Evolutionary conservation across 92 coral and sea anemone species (phyloP).

Genomic region (Diadumene lineata): DNA sequence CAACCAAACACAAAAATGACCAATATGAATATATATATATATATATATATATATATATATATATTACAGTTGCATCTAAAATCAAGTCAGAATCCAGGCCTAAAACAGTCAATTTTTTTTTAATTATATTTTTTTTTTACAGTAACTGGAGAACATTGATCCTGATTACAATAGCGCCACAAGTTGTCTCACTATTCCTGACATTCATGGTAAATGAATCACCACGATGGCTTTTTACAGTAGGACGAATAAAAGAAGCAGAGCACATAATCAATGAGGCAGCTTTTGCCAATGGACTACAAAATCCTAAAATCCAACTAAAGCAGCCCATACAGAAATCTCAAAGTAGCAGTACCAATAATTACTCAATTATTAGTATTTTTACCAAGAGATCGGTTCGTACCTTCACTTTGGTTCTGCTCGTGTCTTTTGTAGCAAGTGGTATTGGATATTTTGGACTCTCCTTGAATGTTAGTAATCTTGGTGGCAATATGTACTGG

Average conservation of each 20-base stretch:
- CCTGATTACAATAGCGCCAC: constrained; percentile 29
- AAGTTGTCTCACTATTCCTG: constrained; percentile 22
- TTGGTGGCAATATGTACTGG: constrained; percentile 61
- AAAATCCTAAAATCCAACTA: constrained; percentile 29
- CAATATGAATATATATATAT: too few species aligned
- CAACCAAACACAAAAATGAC: too few species aligned
- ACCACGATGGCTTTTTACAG: constrained; percentile 53
- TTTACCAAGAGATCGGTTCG: constrained; percentile 30
- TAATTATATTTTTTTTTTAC: too few species aligned
- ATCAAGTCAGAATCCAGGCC: too few species aligned
- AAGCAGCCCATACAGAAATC: constrained; percentile 13
- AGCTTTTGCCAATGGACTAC: constrained; percentile 30
- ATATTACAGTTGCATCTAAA: too few species aligned
- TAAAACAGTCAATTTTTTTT: too few species aligned
- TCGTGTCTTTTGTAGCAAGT: constrained; percentile 46
- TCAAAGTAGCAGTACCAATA: constrained; percentile 1
- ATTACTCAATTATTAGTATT: constrained; percentile 16
- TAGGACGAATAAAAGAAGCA: constrained; percentile 53
- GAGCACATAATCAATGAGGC: constrained; percentile 41
- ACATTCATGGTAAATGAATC: constrained; percentile 49
- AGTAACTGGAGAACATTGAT: constrained; percentile 48
- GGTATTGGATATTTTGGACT: constrained; percentile 67
- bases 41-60: too few species aligned
- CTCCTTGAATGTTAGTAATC: constrained; percentile 56
- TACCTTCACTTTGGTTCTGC: constrained; percentile 32